Base-by-base conservation (phyloP, 2,113 vertebrate genomes). In the Athene noctua region DNA sequence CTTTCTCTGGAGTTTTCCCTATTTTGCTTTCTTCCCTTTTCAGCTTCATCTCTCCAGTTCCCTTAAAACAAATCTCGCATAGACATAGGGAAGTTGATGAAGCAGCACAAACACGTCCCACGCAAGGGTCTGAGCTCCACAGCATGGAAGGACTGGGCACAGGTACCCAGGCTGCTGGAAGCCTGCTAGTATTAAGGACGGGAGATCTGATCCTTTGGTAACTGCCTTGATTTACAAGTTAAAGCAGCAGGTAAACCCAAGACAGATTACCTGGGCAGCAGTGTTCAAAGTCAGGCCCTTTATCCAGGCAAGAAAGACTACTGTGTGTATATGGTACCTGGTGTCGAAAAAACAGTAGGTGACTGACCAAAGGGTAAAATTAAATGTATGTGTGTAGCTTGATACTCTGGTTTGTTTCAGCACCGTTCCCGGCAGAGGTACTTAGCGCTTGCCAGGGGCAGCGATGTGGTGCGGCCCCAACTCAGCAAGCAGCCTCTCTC, bases 381-480 rank as follows among this genome's bases (percentile, higher is more conserved):
- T 17, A 52, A 49, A 27, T 2, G 23, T 5, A 49, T 2, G 0
- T 18, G 5, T 16, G 49, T 15, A 26, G 32, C 59, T 44, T 20
- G 34, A 38, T 15, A 4, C 23, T 12, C 25, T 6, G 46, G 6
- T 54, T 8, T 13, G 15, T 22, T 58, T n/a, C 75, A 42, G 52
- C 11, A 26, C 62, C 8, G 26, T 16, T 65, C 29, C 73, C 18
- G 38, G 38, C 65, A 80, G 67, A 82, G 38, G 9, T 22, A 29
- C n/a, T 58, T 4, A 8, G 32, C 4, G 1, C 27, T 55, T 23
- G 13, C 54, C 61, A 8, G 34, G 23, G 44, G n/a, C 55, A 32
- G 58, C 17, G 19, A 16, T 5, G 0, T 2, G 22, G 13, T 20
- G 9, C 0, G 4, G 46, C 38, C 65, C 44, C 13, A 6, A 7